Evolutionary conservation across 2,113 vertebrate species (phyloP).

Genomic region (Theristicus caerulescens): DNA sequence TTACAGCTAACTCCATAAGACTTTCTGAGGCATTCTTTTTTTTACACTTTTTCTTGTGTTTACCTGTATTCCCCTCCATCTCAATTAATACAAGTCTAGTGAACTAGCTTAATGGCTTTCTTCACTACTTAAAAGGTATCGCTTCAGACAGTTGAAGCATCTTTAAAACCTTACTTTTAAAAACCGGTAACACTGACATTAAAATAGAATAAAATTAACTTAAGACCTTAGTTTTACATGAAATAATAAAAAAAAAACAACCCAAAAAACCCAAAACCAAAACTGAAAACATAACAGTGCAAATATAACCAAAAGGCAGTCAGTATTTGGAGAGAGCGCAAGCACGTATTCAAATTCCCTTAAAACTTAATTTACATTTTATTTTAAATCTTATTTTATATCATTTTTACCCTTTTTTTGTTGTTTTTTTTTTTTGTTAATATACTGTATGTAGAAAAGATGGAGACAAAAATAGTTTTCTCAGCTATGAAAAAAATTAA

Average conservation of each 20-base stretch:
- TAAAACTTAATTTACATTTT: slow-evolving; percentile 69
- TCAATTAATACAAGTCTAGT: slow-evolving; percentile 66
- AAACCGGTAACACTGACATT: slow-evolving; percentile 58
- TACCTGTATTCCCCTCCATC: slow-evolving; percentile 55
- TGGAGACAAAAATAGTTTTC: slow-evolving; percentile 85
- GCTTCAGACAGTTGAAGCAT: slow-evolving; percentile 79
- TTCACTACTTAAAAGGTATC: slow-evolving; percentile 72
- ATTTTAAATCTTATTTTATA: slow-evolving; percentile 73
- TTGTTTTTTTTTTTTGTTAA: slow-evolving; percentile 60
- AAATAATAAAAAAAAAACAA: slow-evolving; percentile 33
- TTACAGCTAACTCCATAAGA: slow-evolving; percentile 77
- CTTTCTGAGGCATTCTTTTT: slow-evolving; percentile 68
- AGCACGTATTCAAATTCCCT: slow-evolving; percentile 64
- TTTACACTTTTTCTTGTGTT: slow-evolving; percentile 38
- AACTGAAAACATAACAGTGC: slow-evolving; percentile 68
- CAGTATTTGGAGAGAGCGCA: slow-evolving; percentile 64
- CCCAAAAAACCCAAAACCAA: slow-evolving; percentile 40
- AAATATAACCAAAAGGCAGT: slow-evolving; percentile 78
- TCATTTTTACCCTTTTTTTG: slow-evolving; percentile 52
- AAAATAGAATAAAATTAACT: slow-evolving; percentile 75
- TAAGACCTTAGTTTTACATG: slow-evolving; percentile 54
- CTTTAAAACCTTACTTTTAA: slow-evolving; percentile 61
- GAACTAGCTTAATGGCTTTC: slow-evolving; percentile 69
- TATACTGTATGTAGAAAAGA: slow-evolving; percentile 80
- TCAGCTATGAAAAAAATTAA: slow-evolving; percentile 82